A percentile compares a stretch with the other conserved stretches of the same genome.
These are phyloP conservation scores for Diorhabda elongata DNA, from an alignment of 1,140 invertebrate genomes.

Conservation along the genomic window DNA sequence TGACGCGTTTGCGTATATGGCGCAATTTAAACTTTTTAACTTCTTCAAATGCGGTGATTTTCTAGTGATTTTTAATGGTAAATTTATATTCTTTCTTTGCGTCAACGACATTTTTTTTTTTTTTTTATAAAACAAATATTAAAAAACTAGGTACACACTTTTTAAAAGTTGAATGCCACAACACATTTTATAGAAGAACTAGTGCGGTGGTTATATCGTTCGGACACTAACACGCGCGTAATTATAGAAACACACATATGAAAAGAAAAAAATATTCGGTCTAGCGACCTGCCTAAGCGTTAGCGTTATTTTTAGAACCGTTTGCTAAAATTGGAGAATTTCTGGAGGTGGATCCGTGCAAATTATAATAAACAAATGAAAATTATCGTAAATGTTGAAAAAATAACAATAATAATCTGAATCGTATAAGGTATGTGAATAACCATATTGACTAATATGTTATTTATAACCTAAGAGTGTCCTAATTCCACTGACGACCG, in stretches of 20 bases:
- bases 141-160: slow-evolving; percentile 28
- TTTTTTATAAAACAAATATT: neutral
- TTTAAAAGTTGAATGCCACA: slow-evolving; percentile 31
- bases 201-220: neutral
- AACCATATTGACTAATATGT: no score
- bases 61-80: slow-evolving; percentile 21
- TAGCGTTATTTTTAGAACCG: slow-evolving; percentile 12
- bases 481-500: no score
- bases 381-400: neutral
- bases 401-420: no score
- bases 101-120: slow-evolving; percentile 19
- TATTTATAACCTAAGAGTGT: no score
- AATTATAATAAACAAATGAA: neutral
- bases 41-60: slow-evolving; percentile 10
- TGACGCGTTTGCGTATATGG: slow-evolving; percentile 36
- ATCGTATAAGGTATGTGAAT: no score
- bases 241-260: slow-evolving; percentile 16
- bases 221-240: slow-evolving; percentile 14
- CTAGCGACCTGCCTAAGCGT: slow-evolving; percentile 6
- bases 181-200: slow-evolving; percentile 27
- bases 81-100: slow-evolving; percentile 15
- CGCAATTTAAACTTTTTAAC: slow-evolving; percentile 15
- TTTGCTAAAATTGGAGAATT: neutral
- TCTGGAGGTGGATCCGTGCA: neutral
- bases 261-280: slow-evolving; percentile 26